Percentiles rank a stretch among this genome's conserved stretches.
phyloP scores from a whole-genome alignment of 2,113 vertebrate genomes.

The Eupsittula cactorum region DNA sequence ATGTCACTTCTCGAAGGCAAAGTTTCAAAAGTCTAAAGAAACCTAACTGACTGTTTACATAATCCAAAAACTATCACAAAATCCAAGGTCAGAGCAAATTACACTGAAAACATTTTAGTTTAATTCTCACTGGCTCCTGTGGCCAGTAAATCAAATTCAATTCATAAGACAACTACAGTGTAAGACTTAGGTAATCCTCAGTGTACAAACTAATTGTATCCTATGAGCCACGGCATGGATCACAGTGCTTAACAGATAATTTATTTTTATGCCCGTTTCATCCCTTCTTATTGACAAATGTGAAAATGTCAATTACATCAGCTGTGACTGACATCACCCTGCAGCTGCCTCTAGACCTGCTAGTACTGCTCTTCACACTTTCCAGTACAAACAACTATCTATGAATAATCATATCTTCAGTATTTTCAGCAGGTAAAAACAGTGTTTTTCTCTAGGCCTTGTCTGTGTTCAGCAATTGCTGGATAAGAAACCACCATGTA shows the following conservation, averaged over 20 bases:
- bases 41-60: background rate
- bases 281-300: background rate
- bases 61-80: background rate
- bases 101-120: background rate
- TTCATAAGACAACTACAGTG: background rate
- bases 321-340: background rate
- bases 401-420: background rate
- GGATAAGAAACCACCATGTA: background rate
- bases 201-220: background rate
- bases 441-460: background rate
- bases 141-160: background rate
- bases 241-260: background rate
- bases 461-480: background rate
- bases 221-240: background rate
- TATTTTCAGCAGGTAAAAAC: background rate
- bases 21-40: background rate
- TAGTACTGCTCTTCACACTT: background rate
- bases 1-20: background rate
- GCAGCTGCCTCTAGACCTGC: background rate
- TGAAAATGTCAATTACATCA: background rate
- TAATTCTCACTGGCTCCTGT: background rate
- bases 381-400: background rate
- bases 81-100: background rate
- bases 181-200: background rate
- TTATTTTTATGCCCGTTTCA: conserved; percentile 1